Evolutionary conservation across 1,140 invertebrate genomes (phyloP).

Genomic region (Musca domestica): DNA sequence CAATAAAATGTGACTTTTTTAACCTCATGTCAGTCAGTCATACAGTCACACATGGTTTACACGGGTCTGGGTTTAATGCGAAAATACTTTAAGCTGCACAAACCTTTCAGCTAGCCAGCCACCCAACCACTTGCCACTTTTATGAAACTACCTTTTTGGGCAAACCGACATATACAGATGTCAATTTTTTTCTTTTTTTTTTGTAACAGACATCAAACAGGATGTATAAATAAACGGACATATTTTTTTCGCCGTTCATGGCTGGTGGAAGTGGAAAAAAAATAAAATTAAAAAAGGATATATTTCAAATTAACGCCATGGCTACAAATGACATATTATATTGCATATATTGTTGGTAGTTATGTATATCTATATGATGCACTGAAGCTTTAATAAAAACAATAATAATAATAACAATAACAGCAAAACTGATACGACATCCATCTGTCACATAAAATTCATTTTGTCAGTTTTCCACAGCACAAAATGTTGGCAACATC

Average conservation of each 20-base stretch:
- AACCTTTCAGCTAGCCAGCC: no score
- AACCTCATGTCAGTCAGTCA: background rate
- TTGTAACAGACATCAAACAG: background rate
- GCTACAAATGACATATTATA: background rate
- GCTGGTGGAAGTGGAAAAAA: background rate
- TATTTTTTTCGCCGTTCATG: background rate
- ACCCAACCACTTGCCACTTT: no score
- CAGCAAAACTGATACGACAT: background rate
- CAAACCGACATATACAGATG: background rate
- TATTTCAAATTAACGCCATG: conserved; percentile 19
- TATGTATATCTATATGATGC: no score
- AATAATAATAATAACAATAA: background rate
- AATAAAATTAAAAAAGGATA: conserved; percentile 6
- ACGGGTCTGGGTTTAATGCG: no score
- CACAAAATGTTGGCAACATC: background rate
- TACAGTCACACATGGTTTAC: no score
- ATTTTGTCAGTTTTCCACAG: background rate
- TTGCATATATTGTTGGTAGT: no score
- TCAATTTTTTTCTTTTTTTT: background rate
- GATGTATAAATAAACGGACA: background rate
- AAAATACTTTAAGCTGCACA: no score
- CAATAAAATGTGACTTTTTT: conserved; percentile 5
- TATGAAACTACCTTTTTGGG: no score
- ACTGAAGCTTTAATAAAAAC: background rate
- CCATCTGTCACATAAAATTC: conserved; percentile 16